A percentile compares a stretch with the other conserved stretches of the same genome.
These are phyloP conservation scores for Periophthalmus magnuspinnatus DNA, from an alignment of 2,797 vertebrate species.

Conservation along the genomic window DNA sequence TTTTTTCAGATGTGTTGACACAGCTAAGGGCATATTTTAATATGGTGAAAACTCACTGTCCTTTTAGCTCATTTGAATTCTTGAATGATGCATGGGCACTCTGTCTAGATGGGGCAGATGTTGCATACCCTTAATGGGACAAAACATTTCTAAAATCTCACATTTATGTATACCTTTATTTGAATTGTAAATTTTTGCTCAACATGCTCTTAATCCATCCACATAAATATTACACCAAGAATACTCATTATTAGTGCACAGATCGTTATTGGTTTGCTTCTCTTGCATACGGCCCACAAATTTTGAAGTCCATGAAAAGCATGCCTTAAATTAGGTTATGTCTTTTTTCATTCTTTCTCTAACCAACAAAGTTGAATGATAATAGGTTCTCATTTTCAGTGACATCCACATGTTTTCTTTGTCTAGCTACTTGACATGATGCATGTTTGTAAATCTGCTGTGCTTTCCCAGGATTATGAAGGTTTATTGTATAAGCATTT, in stretches of 20 bases:
- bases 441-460: conserved; percentile 6
- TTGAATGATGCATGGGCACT: conserved; percentile 41
- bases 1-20: conserved; percentile 20
- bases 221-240: conserved; percentile 19
- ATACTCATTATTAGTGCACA: conserved; percentile 21
- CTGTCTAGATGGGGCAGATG: conserved; percentile 34
- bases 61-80: conserved; percentile 46
- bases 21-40: conserved; percentile 46
- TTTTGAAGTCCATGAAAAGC: not conserved
- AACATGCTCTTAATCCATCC: conserved; percentile 37
- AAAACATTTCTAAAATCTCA: not conserved
- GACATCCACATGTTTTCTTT: not conserved
- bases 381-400: not conserved
- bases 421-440: not conserved
- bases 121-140: conserved; percentile 31
- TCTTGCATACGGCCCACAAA: not conserved
- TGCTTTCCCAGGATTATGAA: not conserved
- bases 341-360: no score
- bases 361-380: not conserved
- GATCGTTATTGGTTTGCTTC: not conserved
- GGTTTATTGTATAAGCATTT: not conserved
- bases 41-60: conserved; percentile 37
- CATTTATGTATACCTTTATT: no score
- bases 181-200: not conserved
- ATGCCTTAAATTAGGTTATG: not conserved